Evolutionary conservation across 2,113 vertebrate genomes (phyloP).

Genomic region (Xenus cinereus): DNA sequence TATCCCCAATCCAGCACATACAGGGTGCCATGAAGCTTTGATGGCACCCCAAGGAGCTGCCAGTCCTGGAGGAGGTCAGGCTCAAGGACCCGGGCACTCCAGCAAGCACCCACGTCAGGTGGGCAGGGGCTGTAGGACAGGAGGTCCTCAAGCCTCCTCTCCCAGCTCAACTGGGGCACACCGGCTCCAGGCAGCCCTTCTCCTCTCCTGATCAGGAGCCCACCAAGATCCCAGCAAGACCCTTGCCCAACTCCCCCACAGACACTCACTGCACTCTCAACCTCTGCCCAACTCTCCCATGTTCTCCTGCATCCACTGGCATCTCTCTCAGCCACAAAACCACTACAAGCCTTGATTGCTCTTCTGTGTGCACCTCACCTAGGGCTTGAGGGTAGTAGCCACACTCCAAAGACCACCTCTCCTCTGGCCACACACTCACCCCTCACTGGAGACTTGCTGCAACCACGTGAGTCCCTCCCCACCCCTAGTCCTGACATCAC

Average conservation of each 20-base stretch:
- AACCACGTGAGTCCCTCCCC: not conserved
- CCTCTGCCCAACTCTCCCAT: not conserved
- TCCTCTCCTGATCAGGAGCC: not conserved
- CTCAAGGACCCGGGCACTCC: not conserved
- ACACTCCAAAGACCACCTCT: not conserved
- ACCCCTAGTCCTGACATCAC: not conserved
- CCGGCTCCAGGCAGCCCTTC: not conserved
- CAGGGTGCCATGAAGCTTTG: not conserved
- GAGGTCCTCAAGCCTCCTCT: not conserved
- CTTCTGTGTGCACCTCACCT: accelerated
- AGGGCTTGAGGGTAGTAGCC: no score
- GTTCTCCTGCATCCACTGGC: not conserved
- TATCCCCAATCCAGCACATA: accelerated
- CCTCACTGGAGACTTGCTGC: not conserved
- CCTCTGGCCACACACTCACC: not conserved
- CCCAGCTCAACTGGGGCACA: not conserved
- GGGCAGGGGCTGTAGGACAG: not conserved
- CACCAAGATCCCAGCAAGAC: not conserved
- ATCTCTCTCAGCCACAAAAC: not conserved
- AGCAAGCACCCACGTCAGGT: not conserved
- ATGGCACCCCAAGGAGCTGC: not conserved
- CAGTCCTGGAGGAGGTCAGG: no score
- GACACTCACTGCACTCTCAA: not conserved
- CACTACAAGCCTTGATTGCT: not conserved
- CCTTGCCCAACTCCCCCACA: not conserved